Evolutionary conservation across 2,113 vertebrate genomes (phyloP).

Genomic region (Choloepus hoffmanni): DNA sequence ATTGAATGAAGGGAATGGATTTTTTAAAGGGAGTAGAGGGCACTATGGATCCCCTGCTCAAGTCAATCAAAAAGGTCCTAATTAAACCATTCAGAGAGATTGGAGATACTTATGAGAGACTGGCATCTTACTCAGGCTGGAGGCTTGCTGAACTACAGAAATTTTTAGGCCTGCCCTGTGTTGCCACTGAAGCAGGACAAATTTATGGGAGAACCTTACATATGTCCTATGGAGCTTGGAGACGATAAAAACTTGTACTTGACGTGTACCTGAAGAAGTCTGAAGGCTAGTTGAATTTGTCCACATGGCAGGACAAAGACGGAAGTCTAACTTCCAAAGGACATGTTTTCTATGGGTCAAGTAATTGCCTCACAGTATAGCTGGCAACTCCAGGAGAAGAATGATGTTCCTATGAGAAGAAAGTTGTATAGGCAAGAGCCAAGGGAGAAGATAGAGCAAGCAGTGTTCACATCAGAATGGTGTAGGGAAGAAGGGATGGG

Average conservation of each 20-base stretch:
- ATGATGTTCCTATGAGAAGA: conserved; percentile 22
- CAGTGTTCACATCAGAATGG: neutral
- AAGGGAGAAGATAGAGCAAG: neutral
- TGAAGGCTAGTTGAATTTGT: conserved; percentile 18
- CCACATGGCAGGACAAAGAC: neutral
- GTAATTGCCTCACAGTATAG: neutral
- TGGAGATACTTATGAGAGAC: neutral
- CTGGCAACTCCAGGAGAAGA: conserved; percentile 1
- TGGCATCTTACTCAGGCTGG: neutral
- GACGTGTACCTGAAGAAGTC: conserved; percentile 29
- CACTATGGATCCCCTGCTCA: neutral
- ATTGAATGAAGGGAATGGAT: conserved; percentile 30
- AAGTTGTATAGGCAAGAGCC: neutral
- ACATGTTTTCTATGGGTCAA: neutral
- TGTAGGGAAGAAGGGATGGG: neutral
- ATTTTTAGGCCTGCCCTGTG: neutral
- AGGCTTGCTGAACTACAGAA: neutral
- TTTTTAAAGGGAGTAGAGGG: conserved; percentile 27
- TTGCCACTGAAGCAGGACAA: neutral
- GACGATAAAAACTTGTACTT: conserved; percentile 46
- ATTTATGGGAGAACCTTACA: neutral
- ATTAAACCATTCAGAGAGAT: conserved; percentile 6
- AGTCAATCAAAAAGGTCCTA: neutral
- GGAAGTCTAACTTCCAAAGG: neutral
- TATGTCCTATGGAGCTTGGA: neutral